Base-by-base conservation (phyloP, 1,140 invertebrate species). In the Chironomus striatipennis region DNA sequence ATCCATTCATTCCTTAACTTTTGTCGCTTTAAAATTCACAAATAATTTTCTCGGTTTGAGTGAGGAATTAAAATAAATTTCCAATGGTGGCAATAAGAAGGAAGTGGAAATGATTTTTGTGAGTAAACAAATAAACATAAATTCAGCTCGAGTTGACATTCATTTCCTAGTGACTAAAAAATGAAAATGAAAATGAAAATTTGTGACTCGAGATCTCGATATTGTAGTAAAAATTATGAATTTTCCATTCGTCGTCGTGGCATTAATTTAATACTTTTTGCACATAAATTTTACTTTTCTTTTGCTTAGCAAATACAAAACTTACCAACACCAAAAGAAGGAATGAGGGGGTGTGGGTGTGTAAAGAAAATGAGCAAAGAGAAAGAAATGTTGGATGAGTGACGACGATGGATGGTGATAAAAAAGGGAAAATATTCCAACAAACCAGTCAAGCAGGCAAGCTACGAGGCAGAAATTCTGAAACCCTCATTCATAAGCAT, bases 191-290 rank as follows among this genome's bases (percentile, higher is more conserved):
- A 47, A 47, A 47, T 47, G 43, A 47, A 47, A 47, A 47, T 67
- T 17, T 67, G 64, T 67, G 64, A 67, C 64, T 67, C n/a, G 17
- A 67, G 64, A 67, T 67, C 64, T 67, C 64, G 64, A 67, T 67
- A 67, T 67, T 67, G 17, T 67, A 57, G 3, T 67, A 18, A 67
- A 67, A 67, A 47, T 47, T 47, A 47, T 47, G 43, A 47, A 47
- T 47, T 4, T 47, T 9, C 43, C 43, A 47, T 47, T 47, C 43
- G 43, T n/a, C n/a, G n/a, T 47, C 43, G 43, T 47, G 43, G 43
- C 43, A 47, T 47, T 47, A 47, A 47, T 47, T 47, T 47, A 47
- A 47, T 47, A 10, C 43, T 47, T 47, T 47, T 15, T 47, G 43
- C 43, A 47, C 8, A 47, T 47, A 47, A 47, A 47, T 47, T 47